Conservation (phyloP, 2,888 invertebrate species). For the Cartodere bifasciata region DNA sequence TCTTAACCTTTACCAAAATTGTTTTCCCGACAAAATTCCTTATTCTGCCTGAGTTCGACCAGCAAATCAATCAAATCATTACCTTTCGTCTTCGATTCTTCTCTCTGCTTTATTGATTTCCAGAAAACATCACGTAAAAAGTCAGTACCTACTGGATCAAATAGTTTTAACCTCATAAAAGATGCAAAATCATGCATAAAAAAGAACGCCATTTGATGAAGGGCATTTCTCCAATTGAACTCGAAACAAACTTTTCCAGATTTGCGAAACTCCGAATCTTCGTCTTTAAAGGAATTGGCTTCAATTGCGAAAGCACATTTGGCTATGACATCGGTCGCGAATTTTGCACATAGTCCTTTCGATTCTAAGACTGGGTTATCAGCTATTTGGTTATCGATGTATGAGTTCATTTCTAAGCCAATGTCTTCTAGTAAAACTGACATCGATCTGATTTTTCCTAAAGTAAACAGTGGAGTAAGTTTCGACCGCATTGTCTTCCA, state of each 20-base stretch:
- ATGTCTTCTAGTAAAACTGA: slow-evolving; percentile 35
- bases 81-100: slow-evolving; percentile 24
- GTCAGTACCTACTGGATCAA: slow-evolving; percentile 18
- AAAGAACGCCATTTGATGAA: slow-evolving; percentile 20
- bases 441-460: slow-evolving; percentile 43
- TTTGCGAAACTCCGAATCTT: slow-evolving; percentile 29
- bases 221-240: slow-evolving; percentile 20
- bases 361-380: slow-evolving; percentile 20
- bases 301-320: slow-evolving; percentile 35
- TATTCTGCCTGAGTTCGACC: slow-evolving; percentile 38
- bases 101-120: slow-evolving; percentile 21
- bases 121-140: slow-evolving; percentile 24
- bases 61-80: slow-evolving; percentile 47
- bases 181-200: slow-evolving; percentile 20
- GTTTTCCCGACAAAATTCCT: too few species aligned
- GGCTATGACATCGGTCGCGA: slow-evolving; percentile 36
- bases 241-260: slow-evolving; percentile 27
- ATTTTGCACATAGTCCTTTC: slow-evolving; percentile 30
- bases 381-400: slow-evolving; percentile 9
- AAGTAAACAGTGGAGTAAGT: slow-evolving; percentile 41
- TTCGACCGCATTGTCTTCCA: slow-evolving; percentile 42
- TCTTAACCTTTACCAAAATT: too few species aligned
- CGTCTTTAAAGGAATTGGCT: slow-evolving; percentile 28
- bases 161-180: slow-evolving; percentile 21
- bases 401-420: slow-evolving; percentile 22